Evolutionary conservation across 2,113 vertebrate genomes (phyloP), one percentile per base, ranked within the genome.

Genomic region (Scartelaos histophorus): DNA sequence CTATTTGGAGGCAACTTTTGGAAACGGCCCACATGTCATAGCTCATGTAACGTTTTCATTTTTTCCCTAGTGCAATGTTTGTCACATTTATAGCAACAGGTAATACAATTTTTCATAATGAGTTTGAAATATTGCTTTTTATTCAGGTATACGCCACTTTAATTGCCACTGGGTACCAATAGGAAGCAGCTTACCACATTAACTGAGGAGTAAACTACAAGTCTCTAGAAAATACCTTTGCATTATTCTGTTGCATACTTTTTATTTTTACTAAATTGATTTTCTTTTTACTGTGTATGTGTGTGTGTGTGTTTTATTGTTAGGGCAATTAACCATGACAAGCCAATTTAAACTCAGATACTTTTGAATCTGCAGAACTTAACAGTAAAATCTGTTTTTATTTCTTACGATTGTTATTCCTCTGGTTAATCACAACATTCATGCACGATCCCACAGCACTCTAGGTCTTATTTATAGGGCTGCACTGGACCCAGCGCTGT

Each of bases 391-490:
- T 22, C 58, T 7, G 34, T 43, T 43, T 64, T 64, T 64, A 64
- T 64, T 38, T 38, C 61, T 38, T 38, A 38, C 3, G 12, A 70
- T 71, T 69, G 25, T 49, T n/a, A n/a, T 35, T 13, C 43, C 22
- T 64, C 38, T 43, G 34, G 58, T 64, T 64, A 64, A 64, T 64
- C 34, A 64, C 61, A 47, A 21, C 65, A 66, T 61, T 67, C 35
- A 34, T 35, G 13, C 19, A 70, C 62, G 72, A 74, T 82, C 74
- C 22, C 73, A 73, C 47, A 75, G 67, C 70, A 9, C 53, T 66
- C 66, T 38, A 10, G 22, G 60, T 38, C 49, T 79, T 77, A 84
- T 87, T 75, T 81, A 85, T 75, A 70, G 65, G 24, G 22, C 29
- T 76, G 24, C 74, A 47, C 65, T 47, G 69, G 62, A 62, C 34